Conservation (phyloP, 2,797 vertebrate genomes). For the Dipus sagitta region DNA sequence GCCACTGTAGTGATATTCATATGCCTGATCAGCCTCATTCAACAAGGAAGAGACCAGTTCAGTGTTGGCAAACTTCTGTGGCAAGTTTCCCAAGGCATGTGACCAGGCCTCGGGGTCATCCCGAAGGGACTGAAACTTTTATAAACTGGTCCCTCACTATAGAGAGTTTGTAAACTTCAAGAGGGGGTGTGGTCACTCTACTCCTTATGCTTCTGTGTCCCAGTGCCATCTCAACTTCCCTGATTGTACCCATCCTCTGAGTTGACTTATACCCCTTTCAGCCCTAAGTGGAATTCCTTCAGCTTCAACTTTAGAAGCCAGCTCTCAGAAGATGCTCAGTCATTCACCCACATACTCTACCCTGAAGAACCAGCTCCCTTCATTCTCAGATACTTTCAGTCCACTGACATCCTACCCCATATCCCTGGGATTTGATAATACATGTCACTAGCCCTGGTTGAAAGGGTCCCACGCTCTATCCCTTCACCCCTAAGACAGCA, state of each 20-base stretch:
- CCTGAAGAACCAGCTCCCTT: neutral
- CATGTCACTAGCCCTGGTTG: neutral
- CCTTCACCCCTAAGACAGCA: neutral
- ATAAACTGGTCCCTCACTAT: neutral
- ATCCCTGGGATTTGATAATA: neutral
- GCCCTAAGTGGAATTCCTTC: neutral
- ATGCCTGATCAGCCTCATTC: neutral
- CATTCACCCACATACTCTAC: rapidly evolving
- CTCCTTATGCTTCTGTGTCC: neutral
- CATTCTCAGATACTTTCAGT: neutral
- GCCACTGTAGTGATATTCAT: neutral
- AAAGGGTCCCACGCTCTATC: neutral
- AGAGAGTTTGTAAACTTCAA: neutral
- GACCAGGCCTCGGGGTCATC: neutral
- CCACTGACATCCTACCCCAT: neutral
- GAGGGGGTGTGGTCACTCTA: neutral
- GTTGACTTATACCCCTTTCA: neutral
- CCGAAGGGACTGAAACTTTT: neutral
- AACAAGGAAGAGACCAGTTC: neutral
- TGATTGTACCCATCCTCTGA: rapidly evolving
- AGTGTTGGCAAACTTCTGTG: neutral
- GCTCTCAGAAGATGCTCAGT: neutral
- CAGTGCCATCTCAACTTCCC: neutral
- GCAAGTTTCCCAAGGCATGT: neutral
- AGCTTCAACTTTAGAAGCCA: neutral